Conservation (phyloP, 2,113 vertebrate species). For the Cyanoderma ruficeps region DNA sequence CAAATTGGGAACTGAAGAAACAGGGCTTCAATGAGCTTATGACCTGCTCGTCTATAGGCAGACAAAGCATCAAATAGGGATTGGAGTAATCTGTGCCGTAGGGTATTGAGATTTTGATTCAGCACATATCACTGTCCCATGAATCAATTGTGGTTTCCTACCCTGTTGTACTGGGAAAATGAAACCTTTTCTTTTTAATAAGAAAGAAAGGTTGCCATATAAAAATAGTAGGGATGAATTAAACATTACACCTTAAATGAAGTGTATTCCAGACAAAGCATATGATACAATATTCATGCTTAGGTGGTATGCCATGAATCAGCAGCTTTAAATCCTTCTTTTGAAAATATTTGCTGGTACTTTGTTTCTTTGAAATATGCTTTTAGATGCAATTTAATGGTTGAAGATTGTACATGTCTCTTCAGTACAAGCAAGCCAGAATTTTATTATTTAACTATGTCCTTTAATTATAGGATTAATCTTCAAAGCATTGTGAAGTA, state of each 20-base stretch:
- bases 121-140: not conserved
- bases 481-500: conserved; percentile 1
- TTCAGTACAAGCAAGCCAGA: not conserved
- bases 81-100: not conserved
- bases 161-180: not conserved
- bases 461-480: conserved; percentile 42
- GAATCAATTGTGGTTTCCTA: not conserved
- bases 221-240: not conserved
- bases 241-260: not conserved
- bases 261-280: not conserved
- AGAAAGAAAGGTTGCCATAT: not conserved
- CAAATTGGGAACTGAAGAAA: not conserved
- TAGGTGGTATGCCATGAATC: not conserved
- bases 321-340: not conserved
- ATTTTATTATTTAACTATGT: not conserved
- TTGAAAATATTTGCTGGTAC: not conserved
- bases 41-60: not conserved
- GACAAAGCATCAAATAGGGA: not conserved
- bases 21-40: not conserved
- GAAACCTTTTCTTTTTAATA: not conserved
- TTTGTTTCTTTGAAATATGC: not conserved
- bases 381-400: not conserved
- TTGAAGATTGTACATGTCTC: not conserved
- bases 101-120: conserved; percentile 10
- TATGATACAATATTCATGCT: not conserved